Evolutionary conservation across 2,113 vertebrate genomes (phyloP).

Genomic region (Vicugna pacos): DNA sequence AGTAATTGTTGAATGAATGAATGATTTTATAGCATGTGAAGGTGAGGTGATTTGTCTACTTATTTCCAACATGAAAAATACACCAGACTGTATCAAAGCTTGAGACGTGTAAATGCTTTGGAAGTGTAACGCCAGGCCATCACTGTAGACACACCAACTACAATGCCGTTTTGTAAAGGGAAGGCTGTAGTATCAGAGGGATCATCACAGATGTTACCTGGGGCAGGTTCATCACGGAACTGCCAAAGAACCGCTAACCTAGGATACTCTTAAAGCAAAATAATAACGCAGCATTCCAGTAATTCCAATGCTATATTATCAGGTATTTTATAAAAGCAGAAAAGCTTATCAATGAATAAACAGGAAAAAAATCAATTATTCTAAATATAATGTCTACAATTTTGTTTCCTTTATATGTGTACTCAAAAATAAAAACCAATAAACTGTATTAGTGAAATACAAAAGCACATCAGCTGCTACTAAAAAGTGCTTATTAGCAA

Average conservation of each 20-base stretch:
- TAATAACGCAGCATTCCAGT: neutral
- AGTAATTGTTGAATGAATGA: neutral
- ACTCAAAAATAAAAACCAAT: slow-evolving; percentile 19
- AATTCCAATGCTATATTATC: neutral
- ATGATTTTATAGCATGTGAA: neutral
- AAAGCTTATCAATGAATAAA: slow-evolving; percentile 17
- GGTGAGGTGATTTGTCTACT: neutral
- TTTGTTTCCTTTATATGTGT: slow-evolving; percentile 20
- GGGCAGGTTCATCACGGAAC: neutral
- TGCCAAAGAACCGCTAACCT: neutral
- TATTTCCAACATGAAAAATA: slow-evolving; percentile 16
- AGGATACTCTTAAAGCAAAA: neutral
- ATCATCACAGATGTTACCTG: neutral
- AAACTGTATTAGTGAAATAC: neutral
- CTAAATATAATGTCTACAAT: neutral
- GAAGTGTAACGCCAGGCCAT: neutral
- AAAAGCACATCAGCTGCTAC: neutral
- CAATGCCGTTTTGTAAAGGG: neutral
- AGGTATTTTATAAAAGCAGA: neutral
- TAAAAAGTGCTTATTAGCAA: slow-evolving; percentile 30
- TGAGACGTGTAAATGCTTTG: neutral
- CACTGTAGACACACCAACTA: neutral
- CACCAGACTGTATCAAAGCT: neutral
- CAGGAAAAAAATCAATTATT: neutral
- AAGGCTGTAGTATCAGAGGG: neutral